These are phyloP conservation scores for Leptinotarsa undecemlineata DNA, from an alignment of 1,140 invertebrate species.

Conservation along the genomic window DNA sequence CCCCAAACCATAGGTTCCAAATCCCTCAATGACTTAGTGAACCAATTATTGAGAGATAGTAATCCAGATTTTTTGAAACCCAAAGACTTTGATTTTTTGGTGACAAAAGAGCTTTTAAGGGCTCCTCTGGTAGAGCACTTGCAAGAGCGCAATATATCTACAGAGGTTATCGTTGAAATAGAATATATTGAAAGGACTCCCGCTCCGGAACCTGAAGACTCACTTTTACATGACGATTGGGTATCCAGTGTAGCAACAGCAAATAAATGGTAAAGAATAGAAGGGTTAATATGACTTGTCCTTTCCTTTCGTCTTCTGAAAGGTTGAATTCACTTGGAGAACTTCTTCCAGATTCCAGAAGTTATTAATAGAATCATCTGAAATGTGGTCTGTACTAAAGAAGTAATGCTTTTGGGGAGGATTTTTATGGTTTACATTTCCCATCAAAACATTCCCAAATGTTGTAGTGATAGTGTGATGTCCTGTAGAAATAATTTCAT, in stretches of 20 bases:
- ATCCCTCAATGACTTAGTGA: constrained; percentile 80
- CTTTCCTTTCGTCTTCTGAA: background rate
- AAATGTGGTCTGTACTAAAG: background rate
- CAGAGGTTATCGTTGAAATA: constrained; percentile 79
- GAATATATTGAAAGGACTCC: constrained; percentile 90
- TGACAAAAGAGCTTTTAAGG: constrained; percentile 79
- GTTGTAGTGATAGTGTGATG: background rate
- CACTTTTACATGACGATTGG: constrained; percentile 94
- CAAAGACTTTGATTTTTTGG: constrained; percentile 87
- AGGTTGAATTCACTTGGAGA: background rate
- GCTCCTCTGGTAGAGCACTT: constrained; percentile 71
- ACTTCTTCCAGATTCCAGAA: background rate
- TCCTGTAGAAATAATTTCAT: too few species aligned
- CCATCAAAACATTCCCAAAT: background rate
- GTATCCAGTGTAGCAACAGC: constrained; percentile 79
- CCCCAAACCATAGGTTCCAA: constrained; percentile 67
- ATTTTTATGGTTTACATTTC: background rate
- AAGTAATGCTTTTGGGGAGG: background rate
- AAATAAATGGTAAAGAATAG: constrained; percentile 66
- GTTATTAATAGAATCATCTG: background rate
- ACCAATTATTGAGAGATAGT: constrained; percentile 75
- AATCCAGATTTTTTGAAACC: constrained; percentile 56
- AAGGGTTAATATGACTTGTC: background rate
- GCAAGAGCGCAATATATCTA: constrained; percentile 67
- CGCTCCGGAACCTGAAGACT: constrained; percentile 87